Evolutionary conservation across 2,797 vertebrate species (phyloP), one percentile per base, ranked within the genome.

Genomic region (Smutsia temminckii): DNA sequence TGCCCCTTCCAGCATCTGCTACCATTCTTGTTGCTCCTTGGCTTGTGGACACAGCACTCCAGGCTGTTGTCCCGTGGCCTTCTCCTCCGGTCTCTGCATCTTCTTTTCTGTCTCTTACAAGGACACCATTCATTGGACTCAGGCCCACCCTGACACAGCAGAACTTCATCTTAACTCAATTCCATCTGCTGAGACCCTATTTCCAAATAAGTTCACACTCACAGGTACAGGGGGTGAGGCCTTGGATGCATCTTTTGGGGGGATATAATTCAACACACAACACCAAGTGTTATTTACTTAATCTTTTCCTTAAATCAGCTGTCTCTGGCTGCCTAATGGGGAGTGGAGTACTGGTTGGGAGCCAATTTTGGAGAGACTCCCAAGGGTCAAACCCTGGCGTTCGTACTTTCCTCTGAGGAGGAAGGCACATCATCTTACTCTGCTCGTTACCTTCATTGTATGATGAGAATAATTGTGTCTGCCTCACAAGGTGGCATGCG

Each of bases 391-490:
- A 23, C 40, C 20, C 79, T 20, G 13, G 8, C 29, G 34, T 32
- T 34, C 2, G 40, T 2, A 7, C 78, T 29, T 69, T 23, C 32
- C 37, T 46, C 46, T 21, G 25, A 51, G 68, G 18, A 8, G 37
- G 37, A 27, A 13, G 46, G 17, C 23, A 4, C 6, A 3, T 40
- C 0, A 1, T 21, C 2, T 27, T 13, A 23, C 29, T 27, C 14
- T 32, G 59, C 32, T 25, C 5, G 6, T 23, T 21, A 57, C 25
- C 49, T 14, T 61, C 20, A 8, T 0, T 2, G 8, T 55, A 3
- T 16, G 2, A 2, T 12, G 29, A 18, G 32, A 51, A 40, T 51
- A 8, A 49, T 17, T 0, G 2, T 0, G 2, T 34, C 72, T 66
- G 57, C 34, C 59, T 37, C 20, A 11, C 51, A 16, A 21, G 61